Evolutionary conservation across 92 coral and sea anemone genomes (phyloP), one percentile per base, ranked within the genome.

Genomic region (Isaurus tuberculatus): DNA sequence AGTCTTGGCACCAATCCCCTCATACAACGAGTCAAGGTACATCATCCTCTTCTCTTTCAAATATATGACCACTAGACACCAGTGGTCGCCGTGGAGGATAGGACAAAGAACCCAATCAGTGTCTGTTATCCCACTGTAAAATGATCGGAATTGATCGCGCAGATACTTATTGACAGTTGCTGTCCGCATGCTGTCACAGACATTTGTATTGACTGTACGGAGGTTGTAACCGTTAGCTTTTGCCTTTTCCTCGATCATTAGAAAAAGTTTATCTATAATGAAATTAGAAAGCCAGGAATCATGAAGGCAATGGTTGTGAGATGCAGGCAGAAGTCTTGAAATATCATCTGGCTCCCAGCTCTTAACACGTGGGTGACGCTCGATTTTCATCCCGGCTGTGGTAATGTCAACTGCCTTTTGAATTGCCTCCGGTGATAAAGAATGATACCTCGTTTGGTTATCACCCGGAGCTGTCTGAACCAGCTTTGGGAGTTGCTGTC

Each of bases 31-130:
- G 71, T 90, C 85, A 9, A 89, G 83, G 30, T 85, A 89, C 25
- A 82, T 87, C 90, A 89, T 89, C 49, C 75, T 85, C 77, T 74
- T 89, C 64, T 85, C 84, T 65, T 81, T 81, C 46, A 83, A 25
- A 22, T 63, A 46, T 15, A 86, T 66, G 37, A 37, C 83, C 26
- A 86, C 77, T 53, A 75, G 80, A 30, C 81, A 73, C 86, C 90
- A 86, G 26, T 86, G 85, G 30, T 77, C 88, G 13, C 90, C 87
- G 53, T 89, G 93, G 36, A 81, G 73, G 46, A 83, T 65, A 31
- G 84, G 87, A 33, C 86, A 75, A 72, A 86, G 74, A 53, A 90
- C 64, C 5, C 84, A 68, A 60, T 86, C 87, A 17, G 79, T 30
- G 34, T 58, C 79, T 10, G 63, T 63, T 68, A 90, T 43, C 48